A percentile compares a stretch with the other conserved stretches of the same genome.
Evolutionary conservation across 2,113 vertebrate genomes (phyloP).

Genomic region (Urocolius indicus): DNA sequence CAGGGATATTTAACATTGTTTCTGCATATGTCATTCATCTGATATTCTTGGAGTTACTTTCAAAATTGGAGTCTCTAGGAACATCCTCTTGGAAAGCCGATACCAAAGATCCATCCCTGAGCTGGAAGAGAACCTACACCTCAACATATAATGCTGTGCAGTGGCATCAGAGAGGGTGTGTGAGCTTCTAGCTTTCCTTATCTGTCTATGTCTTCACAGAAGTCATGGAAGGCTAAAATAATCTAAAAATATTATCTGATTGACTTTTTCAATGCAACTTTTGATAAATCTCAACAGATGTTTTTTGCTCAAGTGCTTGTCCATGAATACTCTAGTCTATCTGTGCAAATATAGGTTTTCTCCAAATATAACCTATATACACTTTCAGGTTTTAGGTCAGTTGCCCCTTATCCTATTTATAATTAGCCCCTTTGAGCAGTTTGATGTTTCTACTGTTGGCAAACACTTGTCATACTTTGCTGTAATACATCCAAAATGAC

Average conservation of each 20-base stretch:
- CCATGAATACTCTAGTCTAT: accelerated
- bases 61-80: background rate
- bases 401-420: background rate
- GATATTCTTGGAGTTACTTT: background rate
- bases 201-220: background rate
- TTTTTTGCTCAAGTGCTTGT: background rate
- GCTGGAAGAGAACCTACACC: background rate
- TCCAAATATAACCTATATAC: background rate
- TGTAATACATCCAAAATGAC: background rate
- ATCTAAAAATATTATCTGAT: background rate
- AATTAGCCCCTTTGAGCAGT: background rate
- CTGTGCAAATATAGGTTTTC: background rate
- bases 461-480: background rate
- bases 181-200: background rate
- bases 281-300: background rate
- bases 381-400: background rate
- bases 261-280: background rate
- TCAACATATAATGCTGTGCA: background rate
- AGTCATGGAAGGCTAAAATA: background rate
- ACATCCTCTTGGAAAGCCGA: background rate
- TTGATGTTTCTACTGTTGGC: background rate
- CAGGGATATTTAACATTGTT: background rate
- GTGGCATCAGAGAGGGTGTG: background rate
- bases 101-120: background rate
- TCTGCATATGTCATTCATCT: background rate